Evolutionary conservation across 2,888 invertebrate species (phyloP), one percentile per base, ranked within the genome.

Genomic region (Brachyptera risi): DNA sequence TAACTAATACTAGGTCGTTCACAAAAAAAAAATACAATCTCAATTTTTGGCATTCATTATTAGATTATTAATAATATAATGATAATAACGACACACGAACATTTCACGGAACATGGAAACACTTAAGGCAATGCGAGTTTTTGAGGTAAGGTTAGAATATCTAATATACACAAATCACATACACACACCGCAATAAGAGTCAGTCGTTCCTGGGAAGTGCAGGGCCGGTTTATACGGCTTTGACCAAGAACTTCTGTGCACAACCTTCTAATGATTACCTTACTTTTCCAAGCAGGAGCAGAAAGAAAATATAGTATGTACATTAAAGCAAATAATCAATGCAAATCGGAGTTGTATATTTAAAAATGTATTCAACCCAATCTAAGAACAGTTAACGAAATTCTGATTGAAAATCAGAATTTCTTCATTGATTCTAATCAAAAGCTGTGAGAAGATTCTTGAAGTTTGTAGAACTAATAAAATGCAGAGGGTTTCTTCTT

Each of bases 221-320:
- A 47, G 47, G n/a, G n/a, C 47, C 47, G 47, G 47, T 47, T 24
- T 13, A n/a, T 47, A 21, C 47, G 47, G 47, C 44, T 47, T 47
- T 47, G 19, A 4, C 47, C 47, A 24, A 19, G 47, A 24, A 47
- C 47, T 47, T 47, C 47, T 47, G 47, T n/a, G n/a, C 17, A 21
- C 19, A 19, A 42, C 24, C 47, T 47, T 47, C 47, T 47, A 47
- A 21, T 21, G n/a, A 23, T 40, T 23, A 24, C 21, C 23, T 21
- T 47, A 24, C 47, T 21, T 24, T 47, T 40, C 47, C 47, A 47
- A 47, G 47, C 47, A 47, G n/a, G 21, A 47, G 47, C 47, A 47
- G n/a, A 47, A 21, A 47, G 47, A 47, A 9, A 23, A 11, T 31
- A 31, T 5, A 31, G 5, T 31, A 31, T 31, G 5, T 31, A 31